A percentile compares a stretch with the other conserved stretches of the same genome.
Evolutionary conservation across 64 coral and sea anemone genomes (phyloP).

Genomic region (Dendronephthya gigantea): DNA sequence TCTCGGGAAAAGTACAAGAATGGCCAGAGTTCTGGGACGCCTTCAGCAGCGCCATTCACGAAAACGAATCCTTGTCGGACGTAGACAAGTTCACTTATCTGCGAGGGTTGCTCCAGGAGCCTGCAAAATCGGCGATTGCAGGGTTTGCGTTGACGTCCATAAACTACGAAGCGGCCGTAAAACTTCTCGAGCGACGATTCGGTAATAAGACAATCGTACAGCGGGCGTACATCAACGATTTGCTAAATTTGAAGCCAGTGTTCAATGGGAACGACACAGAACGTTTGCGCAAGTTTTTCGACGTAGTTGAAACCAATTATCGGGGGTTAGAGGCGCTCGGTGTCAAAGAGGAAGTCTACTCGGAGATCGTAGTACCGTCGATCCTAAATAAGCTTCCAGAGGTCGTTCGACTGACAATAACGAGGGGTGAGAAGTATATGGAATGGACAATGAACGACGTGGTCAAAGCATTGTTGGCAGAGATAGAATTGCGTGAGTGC

Average conservation of each 20-base stretch:
- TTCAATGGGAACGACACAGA: background rate
- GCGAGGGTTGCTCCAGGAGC: background rate
- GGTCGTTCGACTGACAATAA: background rate
- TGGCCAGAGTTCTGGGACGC: conserved; percentile 18
- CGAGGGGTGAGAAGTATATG: background rate
- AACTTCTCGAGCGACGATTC: background rate
- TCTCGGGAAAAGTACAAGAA: background rate
- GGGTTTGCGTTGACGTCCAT: conserved; percentile 17
- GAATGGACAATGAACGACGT: background rate
- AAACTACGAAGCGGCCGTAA: conserved; percentile 8
- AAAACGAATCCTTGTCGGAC: background rate
- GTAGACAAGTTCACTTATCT: background rate
- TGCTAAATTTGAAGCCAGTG: background rate
- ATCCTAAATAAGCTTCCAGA: background rate
- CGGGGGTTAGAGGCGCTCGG: background rate
- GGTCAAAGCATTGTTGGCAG: background rate
- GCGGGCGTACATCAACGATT: background rate
- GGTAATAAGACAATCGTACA: conserved; percentile 14
- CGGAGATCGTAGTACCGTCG: background rate
- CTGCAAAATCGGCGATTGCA: conserved; percentile 17
- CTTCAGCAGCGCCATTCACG: background rate
- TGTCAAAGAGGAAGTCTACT: background rate
- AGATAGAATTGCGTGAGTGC: background rate
- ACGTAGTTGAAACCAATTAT: background rate
- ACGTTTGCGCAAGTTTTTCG: background rate